A percentile compares a stretch with the other conserved stretches of the same genome.
These are phyloP conservation scores for Polymixis flavicincta DNA, from an alignment of 2,888 invertebrate species.

Conservation along the genomic window DNA sequence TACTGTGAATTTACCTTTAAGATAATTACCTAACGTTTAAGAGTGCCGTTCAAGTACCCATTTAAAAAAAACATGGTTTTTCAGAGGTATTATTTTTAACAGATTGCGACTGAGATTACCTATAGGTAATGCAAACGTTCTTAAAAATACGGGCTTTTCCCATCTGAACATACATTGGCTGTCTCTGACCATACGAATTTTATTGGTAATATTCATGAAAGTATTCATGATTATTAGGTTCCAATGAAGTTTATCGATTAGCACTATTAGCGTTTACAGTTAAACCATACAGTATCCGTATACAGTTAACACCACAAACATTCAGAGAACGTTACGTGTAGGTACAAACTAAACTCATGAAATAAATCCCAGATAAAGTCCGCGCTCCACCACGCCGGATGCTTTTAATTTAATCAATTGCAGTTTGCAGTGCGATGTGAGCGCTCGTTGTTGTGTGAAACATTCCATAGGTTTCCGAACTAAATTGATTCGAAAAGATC, in stretches of 20 bases:
- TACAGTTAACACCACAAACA: constrained; percentile 27
- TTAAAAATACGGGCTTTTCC: not conserved
- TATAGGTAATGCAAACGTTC: not conserved
- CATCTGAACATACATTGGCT: not conserved
- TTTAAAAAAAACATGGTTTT: too few species aligned
- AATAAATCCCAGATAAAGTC: constrained; percentile 40
- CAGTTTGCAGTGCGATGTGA: constrained; percentile 12
- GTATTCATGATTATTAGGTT: not conserved
- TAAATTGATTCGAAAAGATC: constrained; percentile 21
- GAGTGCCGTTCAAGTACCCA: too few species aligned
- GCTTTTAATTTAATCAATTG: constrained; percentile 39
- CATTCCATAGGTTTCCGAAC: constrained; percentile 10
- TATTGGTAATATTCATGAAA: too few species aligned
- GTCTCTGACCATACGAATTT: not conserved
- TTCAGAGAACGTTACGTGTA: constrained; percentile 12
- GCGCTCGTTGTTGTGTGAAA: constrained; percentile 3
- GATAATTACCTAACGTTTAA: too few species aligned
- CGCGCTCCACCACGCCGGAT: constrained; percentile 3
- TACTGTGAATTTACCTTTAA: too few species aligned
- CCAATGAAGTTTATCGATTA: not conserved
- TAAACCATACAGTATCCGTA: not conserved
- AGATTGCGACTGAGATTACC: not conserved
- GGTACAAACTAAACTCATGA: constrained; percentile 38
- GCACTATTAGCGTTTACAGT: constrained; percentile 15
- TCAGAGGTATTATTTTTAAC: not conserved